phyloP scores from a whole-genome alignment of 2,113 vertebrate species.

The Struthio camelus region DNA sequence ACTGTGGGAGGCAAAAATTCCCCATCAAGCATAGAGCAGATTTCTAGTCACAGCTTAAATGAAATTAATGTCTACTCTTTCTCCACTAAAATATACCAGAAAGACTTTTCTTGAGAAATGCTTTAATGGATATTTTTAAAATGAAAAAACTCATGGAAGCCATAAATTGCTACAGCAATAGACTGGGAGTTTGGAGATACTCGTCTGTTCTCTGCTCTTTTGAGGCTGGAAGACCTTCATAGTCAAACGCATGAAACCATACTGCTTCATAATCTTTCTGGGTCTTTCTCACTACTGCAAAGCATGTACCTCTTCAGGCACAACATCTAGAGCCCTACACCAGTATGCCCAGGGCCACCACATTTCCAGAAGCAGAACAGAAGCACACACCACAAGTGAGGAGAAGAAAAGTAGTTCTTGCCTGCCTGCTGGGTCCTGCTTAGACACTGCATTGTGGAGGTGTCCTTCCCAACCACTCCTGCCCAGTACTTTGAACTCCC shows the following conservation, averaged over 20 bases:
- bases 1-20: not conserved
- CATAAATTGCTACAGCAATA: not conserved
- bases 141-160: not conserved
- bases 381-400: not conserved
- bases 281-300: not conserved
- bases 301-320: not conserved
- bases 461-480: not conserved
- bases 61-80: not conserved
- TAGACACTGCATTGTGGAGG: accelerated
- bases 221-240: not conserved
- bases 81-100: not conserved
- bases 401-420: not conserved
- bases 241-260: not conserved
- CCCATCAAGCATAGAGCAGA: not conserved
- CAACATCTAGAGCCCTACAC: not conserved
- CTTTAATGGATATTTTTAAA: not conserved
- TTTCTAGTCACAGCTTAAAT: not conserved
- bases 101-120: not conserved
- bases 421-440: not conserved
- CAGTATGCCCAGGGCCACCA: not conserved
- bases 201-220: not conserved
- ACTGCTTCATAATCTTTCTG: not conserved
- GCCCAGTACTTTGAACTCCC: not conserved
- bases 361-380: not conserved
- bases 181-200: not conserved